Evolutionary conservation across 92 coral and sea anemone genomes (phyloP), one percentile per base, ranked within the genome.

Genomic region (Phenganax marumi): DNA sequence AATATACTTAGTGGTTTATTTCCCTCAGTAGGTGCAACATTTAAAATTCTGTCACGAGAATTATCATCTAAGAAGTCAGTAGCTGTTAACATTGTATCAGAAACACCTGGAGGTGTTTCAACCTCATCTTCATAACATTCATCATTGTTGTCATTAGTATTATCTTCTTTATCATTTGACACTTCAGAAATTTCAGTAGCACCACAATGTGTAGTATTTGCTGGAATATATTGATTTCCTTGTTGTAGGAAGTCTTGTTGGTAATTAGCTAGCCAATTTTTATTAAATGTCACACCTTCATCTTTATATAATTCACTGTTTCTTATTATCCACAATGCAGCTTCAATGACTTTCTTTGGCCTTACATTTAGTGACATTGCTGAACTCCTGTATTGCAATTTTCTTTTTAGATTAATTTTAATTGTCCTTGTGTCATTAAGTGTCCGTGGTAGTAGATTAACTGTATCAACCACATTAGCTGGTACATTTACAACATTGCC

Each of bases 21-120:
- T 50, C 87, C 87, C 82, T 87, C 87, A 52, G 87, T 87, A 75
- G 87, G 90, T 83, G 90, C 90, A 87, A 83, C n/a, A n/a, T n/a
- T n/a, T n/a, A n/a, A n/a, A n/a, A n/a, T n/a, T n/a, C n/a, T n/a
- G n/a, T n/a, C n/a, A n/a, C n/a, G n/a, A n/a, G n/a, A n/a, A n/a
- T n/a, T n/a, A n/a, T n/a, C n/a, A n/a, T n/a, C n/a, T n/a, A n/a
- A n/a, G 78, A 77, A 87, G 90, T 87, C 88, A 84, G 88, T 87
- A 55, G 91, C 60, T 84, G 91, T 84, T 75, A 87, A 62, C 85
- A 85, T 85, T 63, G 87, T 84, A 84, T 84, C 87, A 76, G 89
- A 70, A 76, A 87, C 87, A 82, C 87, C 87, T 70, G 87, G 83
- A 83, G 90, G 87, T 70, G 84, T 61, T 82, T 73, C 83, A 60